Base-by-base conservation (phyloP, 2,888 invertebrate species). In the Parnassius smintheus region DNA sequence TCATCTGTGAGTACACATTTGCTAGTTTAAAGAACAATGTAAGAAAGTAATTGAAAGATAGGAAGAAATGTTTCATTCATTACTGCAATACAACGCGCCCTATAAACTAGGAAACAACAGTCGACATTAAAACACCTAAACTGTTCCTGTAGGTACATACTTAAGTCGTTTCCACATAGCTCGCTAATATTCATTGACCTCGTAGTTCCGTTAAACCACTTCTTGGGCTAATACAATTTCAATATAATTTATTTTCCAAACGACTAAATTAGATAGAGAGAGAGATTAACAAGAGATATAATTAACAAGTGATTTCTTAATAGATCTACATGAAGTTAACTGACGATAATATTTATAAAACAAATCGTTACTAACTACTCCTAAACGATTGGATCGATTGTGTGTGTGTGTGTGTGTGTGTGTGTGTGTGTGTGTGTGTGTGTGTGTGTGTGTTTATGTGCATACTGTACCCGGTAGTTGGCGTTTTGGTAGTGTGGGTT, bases 121-220 rank as follows among this genome's bases (percentile, higher is more conserved):
- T 48, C 7, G 2, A 1, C 2, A 25, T 25, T 25, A 7, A 25
- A 2, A 48, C 2, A 49, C 48, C 9, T 49, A n/a, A 9, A 12
- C 1, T 9, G 3, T 3, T 49, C 18, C 7, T 49, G 11, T 13
- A 49, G n/a, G 1, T 13, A 49, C 13, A 46, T 46, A 12, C 12
- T 3, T 25, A 46, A 2, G 2, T 46, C n/a, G 4, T 46, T 10
- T 49, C 2, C 48, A 9, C n/a, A 18, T 49, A 49, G 48, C 48
- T 49, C 9, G 7, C 48, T 49, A 1, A 13, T 13, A n/a, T 49
- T 45, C 0, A n/a, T n/a, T n/a, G n/a, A n/a, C n/a, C n/a, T n/a
- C n/a, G n/a, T n/a, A n/a, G n/a, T n/a, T n/a, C n/a, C 44, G 25
- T 56, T 56, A 56, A 56, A 56, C 46, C 46, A 2, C 11, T 9